Percentiles rank a stretch among this genome's conserved stretches.
phyloP scores from a whole-genome alignment of 2,113 vertebrate genomes.

The Tragelaphus strepsiceros region DNA sequence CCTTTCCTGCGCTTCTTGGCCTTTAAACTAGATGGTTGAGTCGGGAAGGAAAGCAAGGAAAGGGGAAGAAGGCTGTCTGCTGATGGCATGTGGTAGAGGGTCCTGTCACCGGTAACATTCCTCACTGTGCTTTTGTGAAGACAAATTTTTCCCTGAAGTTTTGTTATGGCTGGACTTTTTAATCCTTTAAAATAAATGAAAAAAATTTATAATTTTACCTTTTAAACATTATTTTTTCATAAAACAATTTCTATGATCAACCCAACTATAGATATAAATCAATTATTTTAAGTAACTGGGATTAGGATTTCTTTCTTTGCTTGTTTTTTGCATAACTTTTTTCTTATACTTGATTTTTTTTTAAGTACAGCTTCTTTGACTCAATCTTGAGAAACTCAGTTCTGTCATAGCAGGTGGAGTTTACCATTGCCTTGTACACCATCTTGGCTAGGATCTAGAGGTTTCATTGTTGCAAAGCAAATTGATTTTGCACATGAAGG shows the following conservation, averaged over 20 bases:
- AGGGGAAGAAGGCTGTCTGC: background rate
- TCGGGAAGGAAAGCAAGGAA: background rate
- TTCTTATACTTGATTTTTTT: constrained; percentile 16
- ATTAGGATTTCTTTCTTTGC: constrained; percentile 4
- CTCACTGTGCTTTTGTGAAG: background rate
- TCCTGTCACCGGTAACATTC: constrained; percentile 10
- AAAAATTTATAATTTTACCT: background rate
- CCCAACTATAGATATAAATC: background rate
- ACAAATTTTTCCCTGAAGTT: background rate
- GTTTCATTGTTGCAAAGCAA: constrained; percentile 22
- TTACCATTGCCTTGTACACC: background rate
- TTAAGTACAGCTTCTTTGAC: background rate
- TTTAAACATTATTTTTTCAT: constrained; percentile 2
- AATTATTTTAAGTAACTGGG: background rate
- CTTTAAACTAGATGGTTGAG: background rate
- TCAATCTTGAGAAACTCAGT: background rate
- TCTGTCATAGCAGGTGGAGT: background rate
- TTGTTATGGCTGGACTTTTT: background rate
- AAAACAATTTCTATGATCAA: background rate
- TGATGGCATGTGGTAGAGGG: background rate
- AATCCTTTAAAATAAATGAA: background rate
- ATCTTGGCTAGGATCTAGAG: background rate
- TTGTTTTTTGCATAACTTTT: background rate
- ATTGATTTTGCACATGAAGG: constrained; percentile 16
- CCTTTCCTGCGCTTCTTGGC: background rate